These are phyloP conservation scores for Athene noctua DNA, from an alignment of 2,113 vertebrate species.

Conservation along the genomic window DNA sequence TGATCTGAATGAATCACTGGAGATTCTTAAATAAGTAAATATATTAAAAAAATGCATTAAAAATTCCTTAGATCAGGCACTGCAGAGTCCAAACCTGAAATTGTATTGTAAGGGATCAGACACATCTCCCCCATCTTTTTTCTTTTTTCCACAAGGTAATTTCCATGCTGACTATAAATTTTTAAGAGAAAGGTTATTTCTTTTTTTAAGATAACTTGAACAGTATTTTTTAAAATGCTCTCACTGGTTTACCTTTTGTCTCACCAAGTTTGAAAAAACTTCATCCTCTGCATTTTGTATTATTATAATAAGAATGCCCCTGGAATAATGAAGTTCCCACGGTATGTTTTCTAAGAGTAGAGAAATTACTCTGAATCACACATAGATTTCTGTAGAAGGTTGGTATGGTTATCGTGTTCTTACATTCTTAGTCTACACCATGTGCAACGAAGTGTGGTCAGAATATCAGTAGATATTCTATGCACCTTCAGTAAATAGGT, in stretches of 20 bases:
- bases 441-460: neutral
- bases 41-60: neutral
- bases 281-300: neutral
- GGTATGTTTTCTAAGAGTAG: neutral
- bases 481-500: neutral
- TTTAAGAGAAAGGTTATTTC: neutral
- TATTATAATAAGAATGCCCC: neutral
- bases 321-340: neutral
- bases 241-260: neutral
- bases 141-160: neutral
- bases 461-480: neutral
- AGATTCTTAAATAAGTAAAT: neutral
- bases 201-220: neutral
- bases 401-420: neutral
- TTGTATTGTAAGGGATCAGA: neutral
- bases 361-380: neutral
- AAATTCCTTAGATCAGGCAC: neutral
- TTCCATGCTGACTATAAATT: neutral
- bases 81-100: neutral
- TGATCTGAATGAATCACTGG: neutral
- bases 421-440: neutral
- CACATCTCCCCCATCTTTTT: neutral
- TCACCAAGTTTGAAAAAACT: neutral
- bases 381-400: neutral
- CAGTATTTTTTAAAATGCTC: neutral